These are phyloP conservation scores for Leucoptera coffeella DNA, from an alignment of 2,888 invertebrate species.

Conservation along the genomic window DNA sequence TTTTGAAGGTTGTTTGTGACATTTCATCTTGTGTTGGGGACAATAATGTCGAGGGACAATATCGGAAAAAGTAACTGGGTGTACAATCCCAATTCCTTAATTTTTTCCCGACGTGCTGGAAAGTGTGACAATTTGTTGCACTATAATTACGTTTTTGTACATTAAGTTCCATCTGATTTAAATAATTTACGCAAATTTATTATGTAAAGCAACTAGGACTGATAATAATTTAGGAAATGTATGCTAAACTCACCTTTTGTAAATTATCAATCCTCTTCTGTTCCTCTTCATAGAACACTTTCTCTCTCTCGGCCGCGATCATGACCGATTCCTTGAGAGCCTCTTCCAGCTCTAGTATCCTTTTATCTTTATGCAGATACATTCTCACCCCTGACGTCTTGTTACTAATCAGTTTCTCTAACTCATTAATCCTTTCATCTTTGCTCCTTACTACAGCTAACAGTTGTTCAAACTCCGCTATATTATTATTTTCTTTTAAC, in stretches of 20 bases:
- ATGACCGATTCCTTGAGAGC: conserved; percentile 76
- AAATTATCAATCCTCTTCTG: conserved; percentile 56
- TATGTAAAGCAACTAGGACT: no score
- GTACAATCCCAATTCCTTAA: no score
- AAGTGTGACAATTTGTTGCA: no score
- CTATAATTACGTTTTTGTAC: no score
- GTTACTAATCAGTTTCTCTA: conserved; percentile 63
- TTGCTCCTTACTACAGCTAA: conserved; percentile 53
- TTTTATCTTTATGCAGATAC: conserved; percentile 36
- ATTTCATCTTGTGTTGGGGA: no score
- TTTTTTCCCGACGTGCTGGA: no score
- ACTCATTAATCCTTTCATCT: conserved; percentile 65
- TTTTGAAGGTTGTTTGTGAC: no score
- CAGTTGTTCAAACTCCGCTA: conserved; percentile 53
- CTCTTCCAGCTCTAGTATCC: conserved; percentile 71
- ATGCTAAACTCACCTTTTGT: conserved; percentile 49
- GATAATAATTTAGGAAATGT: no score
- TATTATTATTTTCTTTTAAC: conserved; percentile 48
- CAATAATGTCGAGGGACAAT: no score
- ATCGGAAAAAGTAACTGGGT: no score
- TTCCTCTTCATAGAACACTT: conserved; percentile 60
- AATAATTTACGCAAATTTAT: no score
- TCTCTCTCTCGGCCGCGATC: conserved; percentile 64
- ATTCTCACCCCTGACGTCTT: conserved; percentile 28
- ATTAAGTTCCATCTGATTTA: no score